Evolutionary conservation across 2,113 vertebrate species (phyloP).

Genomic region (Peromyscus californicus): DNA sequence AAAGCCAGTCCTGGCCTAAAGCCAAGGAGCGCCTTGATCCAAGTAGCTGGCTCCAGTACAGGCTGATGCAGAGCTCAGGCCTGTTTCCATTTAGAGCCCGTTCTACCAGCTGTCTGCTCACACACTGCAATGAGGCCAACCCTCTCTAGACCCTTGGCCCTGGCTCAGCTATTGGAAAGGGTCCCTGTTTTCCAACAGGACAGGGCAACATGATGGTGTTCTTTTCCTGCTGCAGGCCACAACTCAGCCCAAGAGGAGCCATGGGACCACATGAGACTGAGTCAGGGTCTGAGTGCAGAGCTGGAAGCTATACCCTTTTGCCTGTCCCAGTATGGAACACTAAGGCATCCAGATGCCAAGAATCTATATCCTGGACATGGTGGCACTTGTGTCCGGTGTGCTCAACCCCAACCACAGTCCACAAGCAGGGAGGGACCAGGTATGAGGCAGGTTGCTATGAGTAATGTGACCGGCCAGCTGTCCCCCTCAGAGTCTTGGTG

Average conservation of each 20-base stretch:
- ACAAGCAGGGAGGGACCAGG: neutral
- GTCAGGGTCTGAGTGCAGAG: neutral
- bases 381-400: neutral
- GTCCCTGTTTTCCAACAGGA: neutral
- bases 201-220: neutral
- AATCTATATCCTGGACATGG: neutral
- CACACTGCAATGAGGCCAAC: no score
- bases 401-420: neutral
- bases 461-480: neutral
- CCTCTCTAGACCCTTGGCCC: neutral
- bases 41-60: neutral
- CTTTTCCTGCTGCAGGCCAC: no score
- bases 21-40: neutral
- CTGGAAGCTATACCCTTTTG: neutral
- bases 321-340: neutral
- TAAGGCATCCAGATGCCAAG: neutral
- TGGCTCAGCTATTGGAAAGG: neutral
- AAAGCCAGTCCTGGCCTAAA: neutral
- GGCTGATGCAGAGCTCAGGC: neutral
- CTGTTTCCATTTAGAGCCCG: neutral
- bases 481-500: neutral
- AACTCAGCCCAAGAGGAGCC: neutral
- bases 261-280: no score
- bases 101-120: neutral
- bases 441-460: neutral